Conservation (phyloP, 2,797 vertebrate genomes). For the Mormyrus hasselquistii region DNA sequence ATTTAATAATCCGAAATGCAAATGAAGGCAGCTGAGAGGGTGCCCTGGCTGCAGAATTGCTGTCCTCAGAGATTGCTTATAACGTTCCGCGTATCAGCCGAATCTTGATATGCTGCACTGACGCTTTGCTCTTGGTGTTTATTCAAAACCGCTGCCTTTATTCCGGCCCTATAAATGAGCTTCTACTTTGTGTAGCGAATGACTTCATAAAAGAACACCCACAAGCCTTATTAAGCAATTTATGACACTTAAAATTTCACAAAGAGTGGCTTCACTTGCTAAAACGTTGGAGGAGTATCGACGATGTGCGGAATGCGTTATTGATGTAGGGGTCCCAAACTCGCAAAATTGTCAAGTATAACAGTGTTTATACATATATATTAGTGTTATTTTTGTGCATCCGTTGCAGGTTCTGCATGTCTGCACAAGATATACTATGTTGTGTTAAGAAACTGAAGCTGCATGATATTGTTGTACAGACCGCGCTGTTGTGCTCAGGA, state of each 20-base stretch:
- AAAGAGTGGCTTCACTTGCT: background rate
- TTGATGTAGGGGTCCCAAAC: background rate
- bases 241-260: conserved; percentile 5
- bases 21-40: conserved; percentile 43
- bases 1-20: conserved; percentile 51
- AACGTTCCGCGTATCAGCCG: background rate
- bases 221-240: conserved; percentile 21
- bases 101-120: background rate
- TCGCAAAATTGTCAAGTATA: background rate
- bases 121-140: background rate
- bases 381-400: background rate
- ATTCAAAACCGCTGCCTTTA: background rate
- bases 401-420: conserved; percentile 10
- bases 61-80: background rate
- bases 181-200: background rate
- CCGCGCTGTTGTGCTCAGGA: background rate
- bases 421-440: background rate
- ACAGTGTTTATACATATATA: conserved; percentile 7
- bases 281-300: background rate
- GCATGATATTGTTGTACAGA: conserved; percentile 5
- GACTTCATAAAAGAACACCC: conserved; percentile 15
- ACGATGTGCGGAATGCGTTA: background rate
- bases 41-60: background rate
- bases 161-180: background rate
- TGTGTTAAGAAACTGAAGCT: background rate